phyloP scores from a whole-genome alignment of 2,113 vertebrate species.

The Phrynosoma platyrhinos region DNA sequence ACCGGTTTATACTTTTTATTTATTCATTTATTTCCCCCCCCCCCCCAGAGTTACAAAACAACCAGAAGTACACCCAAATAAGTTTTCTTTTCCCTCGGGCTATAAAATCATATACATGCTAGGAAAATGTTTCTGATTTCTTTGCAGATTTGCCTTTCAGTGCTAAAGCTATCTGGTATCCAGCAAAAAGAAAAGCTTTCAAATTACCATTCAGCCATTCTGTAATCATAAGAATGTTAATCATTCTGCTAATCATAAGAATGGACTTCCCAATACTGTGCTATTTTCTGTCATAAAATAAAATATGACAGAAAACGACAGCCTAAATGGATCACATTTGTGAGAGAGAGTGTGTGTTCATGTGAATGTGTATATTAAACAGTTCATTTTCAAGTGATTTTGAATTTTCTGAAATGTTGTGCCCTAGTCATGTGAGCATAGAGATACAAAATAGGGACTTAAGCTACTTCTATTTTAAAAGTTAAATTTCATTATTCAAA shows the following conservation, averaged over 20 bases:
- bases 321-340: neutral
- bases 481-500: neutral
- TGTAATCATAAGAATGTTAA: conserved; percentile 16
- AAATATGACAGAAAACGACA: neutral
- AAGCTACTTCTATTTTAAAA: neutral
- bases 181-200: neutral
- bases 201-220: neutral
- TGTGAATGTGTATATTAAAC: too few species aligned
- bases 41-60: neutral
- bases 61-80: conserved; percentile 14
- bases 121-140: conserved; percentile 29
- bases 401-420: neutral
- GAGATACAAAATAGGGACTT: neutral
- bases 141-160: conserved; percentile 36
- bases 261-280: conserved; percentile 45
- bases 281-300: conserved; percentile 36
- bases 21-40: neutral
- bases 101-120: conserved; percentile 28
- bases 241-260: conserved; percentile 26
- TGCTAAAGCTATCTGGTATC: neutral
- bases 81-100: conserved; percentile 11
- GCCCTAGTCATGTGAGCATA: neutral
- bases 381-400: neutral
- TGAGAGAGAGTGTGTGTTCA: neutral
- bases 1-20: conserved; percentile 38